A percentile compares a stretch with the other conserved stretches of the same genome.
Conservation (phyloP, 2,888 invertebrate species). For the Neocrepidodera transversa region DNA sequence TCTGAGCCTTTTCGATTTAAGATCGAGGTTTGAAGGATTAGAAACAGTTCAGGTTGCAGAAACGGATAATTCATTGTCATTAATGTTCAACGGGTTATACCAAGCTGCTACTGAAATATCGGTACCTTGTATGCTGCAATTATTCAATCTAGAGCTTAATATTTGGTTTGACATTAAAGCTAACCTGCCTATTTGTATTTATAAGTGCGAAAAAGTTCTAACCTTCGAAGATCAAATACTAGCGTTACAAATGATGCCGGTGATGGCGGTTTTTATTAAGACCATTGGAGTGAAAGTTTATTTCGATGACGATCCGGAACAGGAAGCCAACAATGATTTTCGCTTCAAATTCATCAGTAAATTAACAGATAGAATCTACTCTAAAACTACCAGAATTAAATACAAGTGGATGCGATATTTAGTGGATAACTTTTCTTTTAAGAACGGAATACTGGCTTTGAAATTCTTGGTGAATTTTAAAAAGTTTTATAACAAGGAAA, state of each 20-base stretch:
- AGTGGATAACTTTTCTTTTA: constrained; percentile 58
- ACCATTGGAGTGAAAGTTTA: constrained; percentile 21
- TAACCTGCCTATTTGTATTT: constrained; percentile 37
- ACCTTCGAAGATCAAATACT: constrained; percentile 67
- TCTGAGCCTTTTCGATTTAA: constrained; percentile 35
- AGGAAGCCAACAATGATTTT: constrained; percentile 58
- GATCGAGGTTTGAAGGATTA: constrained; percentile 16
- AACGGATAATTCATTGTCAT: not conserved
- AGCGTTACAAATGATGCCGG: constrained; percentile 69
- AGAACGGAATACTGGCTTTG: constrained; percentile 64
- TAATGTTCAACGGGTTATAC: constrained; percentile 13
- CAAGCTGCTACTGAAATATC: constrained; percentile 34
- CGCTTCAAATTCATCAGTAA: constrained; percentile 69
- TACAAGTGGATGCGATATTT: constrained; percentile 55
- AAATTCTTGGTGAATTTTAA: constrained; percentile 67
- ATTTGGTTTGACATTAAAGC: constrained; percentile 56
- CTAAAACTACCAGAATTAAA: constrained; percentile 65
- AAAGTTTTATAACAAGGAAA: constrained; percentile 66
- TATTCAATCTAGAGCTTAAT: constrained; percentile 56
- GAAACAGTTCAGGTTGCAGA: not conserved
- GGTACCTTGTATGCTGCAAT: constrained; percentile 55
- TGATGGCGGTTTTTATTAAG: constrained; percentile 54
- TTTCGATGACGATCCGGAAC: constrained; percentile 52
- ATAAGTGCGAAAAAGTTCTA: constrained; percentile 26
- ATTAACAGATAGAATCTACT: constrained; percentile 68